These are phyloP conservation scores for Cotesia glomerata DNA, from an alignment of 1,140 invertebrate species.

Conservation along the genomic window DNA sequence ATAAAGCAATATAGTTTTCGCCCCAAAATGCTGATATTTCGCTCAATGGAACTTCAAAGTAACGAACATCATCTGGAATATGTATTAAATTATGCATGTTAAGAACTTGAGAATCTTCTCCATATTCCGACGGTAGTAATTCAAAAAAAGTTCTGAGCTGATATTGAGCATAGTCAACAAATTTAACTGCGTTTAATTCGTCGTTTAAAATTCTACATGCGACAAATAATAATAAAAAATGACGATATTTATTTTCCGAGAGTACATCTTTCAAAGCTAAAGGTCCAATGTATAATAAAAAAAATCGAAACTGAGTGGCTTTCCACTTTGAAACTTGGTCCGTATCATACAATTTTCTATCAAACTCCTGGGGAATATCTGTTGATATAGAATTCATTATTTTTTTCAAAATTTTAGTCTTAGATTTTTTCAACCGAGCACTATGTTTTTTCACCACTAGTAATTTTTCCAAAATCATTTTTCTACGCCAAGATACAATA, in stretches of 20 bases:
- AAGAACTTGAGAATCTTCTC: slow-evolving; percentile 28
- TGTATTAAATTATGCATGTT: slow-evolving; percentile 38
- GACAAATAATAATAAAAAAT: slow-evolving; percentile 29
- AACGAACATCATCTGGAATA: slow-evolving; percentile 31
- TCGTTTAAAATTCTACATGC: slow-evolving; percentile 4
- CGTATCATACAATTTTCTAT: slow-evolving; percentile 24
- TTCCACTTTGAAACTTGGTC: slow-evolving; percentile 27
- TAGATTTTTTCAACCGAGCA: slow-evolving; percentile 15
- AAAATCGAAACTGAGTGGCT: slow-evolving; percentile 26
- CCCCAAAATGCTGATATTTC: slow-evolving; percentile 32
- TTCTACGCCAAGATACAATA: slow-evolving; percentile 26
- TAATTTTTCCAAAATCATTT: slow-evolving; percentile 29
- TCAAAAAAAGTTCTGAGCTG: slow-evolving; percentile 4
- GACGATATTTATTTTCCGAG: slow-evolving; percentile 14
- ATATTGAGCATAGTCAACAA: slow-evolving; percentile 14
- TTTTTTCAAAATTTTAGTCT: slow-evolving; percentile 8
- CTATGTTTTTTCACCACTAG: slow-evolving; percentile 19
- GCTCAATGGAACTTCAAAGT: slow-evolving; percentile 24
- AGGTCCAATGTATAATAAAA: slow-evolving; percentile 22
- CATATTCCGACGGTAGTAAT: slow-evolving; percentile 8
- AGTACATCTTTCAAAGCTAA: slow-evolving; percentile 22
- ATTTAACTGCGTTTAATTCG: neutral
- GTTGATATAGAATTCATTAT: slow-evolving; percentile 15
- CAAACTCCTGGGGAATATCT: slow-evolving; percentile 29
- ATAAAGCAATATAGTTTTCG: slow-evolving; percentile 31